Percentiles rank a stretch among this genome's conserved stretches.
Conservation (phyloP, 1,140 invertebrate genomes). For the Tigriopus japonicus region DNA sequence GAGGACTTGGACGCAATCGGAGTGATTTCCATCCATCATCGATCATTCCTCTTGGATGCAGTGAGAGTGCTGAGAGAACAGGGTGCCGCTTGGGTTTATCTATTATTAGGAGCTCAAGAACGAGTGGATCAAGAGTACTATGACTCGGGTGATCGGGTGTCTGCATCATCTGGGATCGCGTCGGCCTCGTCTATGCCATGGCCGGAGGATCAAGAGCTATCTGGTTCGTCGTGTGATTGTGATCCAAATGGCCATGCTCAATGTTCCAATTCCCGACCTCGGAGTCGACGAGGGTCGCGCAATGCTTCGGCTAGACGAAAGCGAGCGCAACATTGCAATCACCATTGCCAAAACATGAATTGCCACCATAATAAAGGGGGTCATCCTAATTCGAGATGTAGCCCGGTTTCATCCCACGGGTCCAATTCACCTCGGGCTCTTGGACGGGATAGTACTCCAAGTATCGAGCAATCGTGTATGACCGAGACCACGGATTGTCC, state of each 20-base stretch:
- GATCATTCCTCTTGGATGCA: constrained; percentile 56
- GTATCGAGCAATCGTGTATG: too few relatives aligned
- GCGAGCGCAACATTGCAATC: too few relatives aligned
- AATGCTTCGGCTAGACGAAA: too few relatives aligned
- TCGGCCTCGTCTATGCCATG: not conserved
- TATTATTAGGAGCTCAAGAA: not conserved
- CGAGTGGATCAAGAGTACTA: not conserved
- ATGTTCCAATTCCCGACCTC: not conserved
- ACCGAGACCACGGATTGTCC: too few relatives aligned
- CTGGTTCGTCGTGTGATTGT: not conserved
- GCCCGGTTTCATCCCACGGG: too few relatives aligned
- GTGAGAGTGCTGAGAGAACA: constrained; percentile 66
- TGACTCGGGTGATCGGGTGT: not conserved
- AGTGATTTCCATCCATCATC: constrained; percentile 59
- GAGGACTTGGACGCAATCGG: constrained; percentile 86
- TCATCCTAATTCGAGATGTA: too few relatives aligned
- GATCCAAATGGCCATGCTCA: not conserved
- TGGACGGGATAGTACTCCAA: too few relatives aligned
- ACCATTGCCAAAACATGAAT: too few relatives aligned
- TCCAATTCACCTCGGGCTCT: too few relatives aligned
- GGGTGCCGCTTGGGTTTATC: constrained; percentile 64
- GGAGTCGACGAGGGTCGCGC: too few relatives aligned
- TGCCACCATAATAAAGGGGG: too few relatives aligned
- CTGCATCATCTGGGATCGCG: constrained; percentile 2
- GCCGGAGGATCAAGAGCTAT: too few relatives aligned